Evolutionary conservation across 2,113 vertebrate genomes (phyloP).

Genomic region (Thomomys bottae): DNA sequence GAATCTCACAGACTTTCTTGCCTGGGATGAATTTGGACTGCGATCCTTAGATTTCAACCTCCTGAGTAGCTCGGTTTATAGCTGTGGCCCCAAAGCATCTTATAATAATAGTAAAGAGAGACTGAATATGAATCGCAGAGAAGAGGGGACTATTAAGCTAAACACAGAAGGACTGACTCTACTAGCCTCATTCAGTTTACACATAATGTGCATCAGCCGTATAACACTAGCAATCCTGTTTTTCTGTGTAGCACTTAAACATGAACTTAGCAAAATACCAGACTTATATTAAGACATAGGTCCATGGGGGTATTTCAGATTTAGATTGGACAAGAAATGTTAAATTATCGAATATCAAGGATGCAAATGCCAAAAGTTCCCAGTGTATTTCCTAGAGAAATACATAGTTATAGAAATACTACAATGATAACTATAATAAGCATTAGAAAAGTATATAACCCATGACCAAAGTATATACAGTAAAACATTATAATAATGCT

Average conservation of each 20-base stretch:
- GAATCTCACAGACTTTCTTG: too few species aligned
- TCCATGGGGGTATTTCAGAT: neutral
- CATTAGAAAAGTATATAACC: neutral
- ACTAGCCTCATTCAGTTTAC: neutral
- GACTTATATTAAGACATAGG: neutral
- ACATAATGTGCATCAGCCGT: neutral
- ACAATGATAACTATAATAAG: neutral
- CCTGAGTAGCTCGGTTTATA: too few species aligned
- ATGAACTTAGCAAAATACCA: neutral
- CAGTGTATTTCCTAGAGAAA: neutral
- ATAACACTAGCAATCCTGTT: neutral
- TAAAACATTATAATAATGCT: neutral
- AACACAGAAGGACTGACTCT: neutral
- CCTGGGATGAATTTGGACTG: too few species aligned
- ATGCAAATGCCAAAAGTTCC: neutral
- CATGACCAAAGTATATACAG: neutral
- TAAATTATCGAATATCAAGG: neutral
- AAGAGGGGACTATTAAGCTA: neutral
- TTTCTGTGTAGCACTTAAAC: neutral
- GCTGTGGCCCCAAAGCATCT: too few species aligned
- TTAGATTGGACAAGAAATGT: neutral
- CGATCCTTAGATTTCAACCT: too few species aligned
- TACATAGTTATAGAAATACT: neutral
- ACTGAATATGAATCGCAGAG: neutral
- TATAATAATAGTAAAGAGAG: neutral